A percentile compares a stretch with the other conserved stretches of the same genome.
phyloP scores from a whole-genome alignment of 2,113 vertebrate genomes.

The Salvator merianae region DNA sequence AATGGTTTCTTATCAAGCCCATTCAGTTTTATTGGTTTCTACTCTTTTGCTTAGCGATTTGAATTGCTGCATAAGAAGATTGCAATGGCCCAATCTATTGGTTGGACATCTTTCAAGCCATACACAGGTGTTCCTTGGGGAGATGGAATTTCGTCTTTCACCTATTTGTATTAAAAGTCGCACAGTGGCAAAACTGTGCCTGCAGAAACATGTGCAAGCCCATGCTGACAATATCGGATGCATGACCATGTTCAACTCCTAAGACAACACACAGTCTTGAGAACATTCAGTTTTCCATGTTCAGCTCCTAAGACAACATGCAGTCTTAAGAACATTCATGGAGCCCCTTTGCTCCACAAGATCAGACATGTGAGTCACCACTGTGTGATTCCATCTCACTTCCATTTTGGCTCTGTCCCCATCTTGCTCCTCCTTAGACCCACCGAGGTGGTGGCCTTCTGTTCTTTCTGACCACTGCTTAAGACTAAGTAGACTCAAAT shows the following conservation, averaged over 20 bases:
- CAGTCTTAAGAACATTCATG: constrained; percentile 71
- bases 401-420: too few relatives aligned
- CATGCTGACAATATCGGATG: constrained; percentile 59
- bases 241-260: constrained; percentile 57
- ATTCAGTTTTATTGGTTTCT: constrained; percentile 33
- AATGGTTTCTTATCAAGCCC: constrained; percentile 37
- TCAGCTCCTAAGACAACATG: constrained; percentile 55
- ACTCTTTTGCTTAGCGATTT: constrained; percentile 10
- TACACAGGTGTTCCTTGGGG: background rate
- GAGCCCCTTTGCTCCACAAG: constrained; percentile 52
- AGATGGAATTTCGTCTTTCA: constrained; percentile 8
- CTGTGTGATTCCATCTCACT: too few relatives aligned
- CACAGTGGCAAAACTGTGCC: background rate
- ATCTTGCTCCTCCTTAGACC: too few relatives aligned
- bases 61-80: constrained; percentile 25
- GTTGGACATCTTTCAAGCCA: background rate
- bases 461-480: too few relatives aligned
- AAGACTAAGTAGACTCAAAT: too few relatives aligned
- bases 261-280: constrained; percentile 61
- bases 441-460: too few relatives aligned
- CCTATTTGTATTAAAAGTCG: constrained; percentile 17
- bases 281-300: constrained; percentile 70
- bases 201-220: background rate
- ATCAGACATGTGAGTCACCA: too few relatives aligned
- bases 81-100: background rate